Conservation (phyloP, 2,888 invertebrate species). For the Drosophila pseudotalamancana region DNA sequence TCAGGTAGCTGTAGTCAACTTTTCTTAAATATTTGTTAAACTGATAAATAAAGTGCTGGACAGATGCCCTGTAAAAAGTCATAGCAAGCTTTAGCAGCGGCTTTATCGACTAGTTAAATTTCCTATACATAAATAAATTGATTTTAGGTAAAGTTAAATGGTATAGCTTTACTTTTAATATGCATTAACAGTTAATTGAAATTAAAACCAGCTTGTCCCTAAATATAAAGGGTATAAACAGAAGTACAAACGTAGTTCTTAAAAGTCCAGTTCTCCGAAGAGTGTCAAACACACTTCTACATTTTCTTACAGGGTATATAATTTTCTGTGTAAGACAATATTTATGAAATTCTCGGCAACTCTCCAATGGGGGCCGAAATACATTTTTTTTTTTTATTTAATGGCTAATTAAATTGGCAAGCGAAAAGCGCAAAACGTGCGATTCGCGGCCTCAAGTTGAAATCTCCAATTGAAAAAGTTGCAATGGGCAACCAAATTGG, state of each 20-base stretch:
- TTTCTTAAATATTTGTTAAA: too few species aligned
- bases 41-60: too few species aligned
- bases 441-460: constrained; percentile 33
- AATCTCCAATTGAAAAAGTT: constrained; percentile 58
- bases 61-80: constrained; percentile 19
- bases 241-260: neutral
- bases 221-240: neutral
- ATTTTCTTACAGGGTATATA: constrained; percentile 23
- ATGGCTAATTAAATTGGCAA: constrained; percentile 75
- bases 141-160: neutral
- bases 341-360: constrained; percentile 59
- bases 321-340: constrained; percentile 20
- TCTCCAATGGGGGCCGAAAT: constrained; percentile 26
- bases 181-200: too few species aligned
- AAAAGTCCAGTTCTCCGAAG: too few species aligned
- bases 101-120: neutral
- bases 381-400: constrained; percentile 37
- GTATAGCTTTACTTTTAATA: too few species aligned
- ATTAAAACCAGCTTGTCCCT: too few species aligned
- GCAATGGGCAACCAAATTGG: constrained; percentile 60
- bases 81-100: neutral
- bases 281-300: neutral
- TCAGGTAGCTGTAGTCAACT: too few species aligned
- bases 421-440: constrained; percentile 27
- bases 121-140: neutral